A percentile compares a stretch with the other conserved stretches of the same genome.
phyloP scores from a whole-genome alignment of 2,888 invertebrate species.

The Andrena dorsata region DNA sequence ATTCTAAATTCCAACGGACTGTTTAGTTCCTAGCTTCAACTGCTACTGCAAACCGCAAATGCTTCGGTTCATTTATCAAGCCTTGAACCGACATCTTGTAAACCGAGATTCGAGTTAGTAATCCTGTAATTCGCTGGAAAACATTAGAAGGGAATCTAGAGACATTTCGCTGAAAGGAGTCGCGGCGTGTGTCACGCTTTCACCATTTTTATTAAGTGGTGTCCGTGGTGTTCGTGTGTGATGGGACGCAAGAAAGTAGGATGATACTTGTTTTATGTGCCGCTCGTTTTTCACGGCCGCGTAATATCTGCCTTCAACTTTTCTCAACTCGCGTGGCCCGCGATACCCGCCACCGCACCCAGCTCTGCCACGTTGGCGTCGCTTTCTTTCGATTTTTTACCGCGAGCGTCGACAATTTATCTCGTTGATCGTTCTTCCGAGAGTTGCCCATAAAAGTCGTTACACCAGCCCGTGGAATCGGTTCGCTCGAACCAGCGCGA shows the following conservation, averaged over 20 bases:
- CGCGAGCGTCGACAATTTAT: conserved; percentile 63
- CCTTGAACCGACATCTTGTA: neutral
- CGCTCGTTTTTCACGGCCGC: conserved; percentile 63
- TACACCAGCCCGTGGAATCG: conserved; percentile 57
- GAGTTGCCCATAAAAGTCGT: conserved; percentile 69
- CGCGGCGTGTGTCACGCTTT: neutral
- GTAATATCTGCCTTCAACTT: conserved; percentile 68
- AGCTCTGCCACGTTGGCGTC: neutral
- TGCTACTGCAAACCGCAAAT: no score
- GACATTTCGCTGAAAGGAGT: neutral
- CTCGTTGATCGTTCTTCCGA: conserved; percentile 70
- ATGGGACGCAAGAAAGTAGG: conserved; percentile 28
- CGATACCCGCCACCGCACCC: conserved; percentile 17
- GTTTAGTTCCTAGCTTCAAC: no score
- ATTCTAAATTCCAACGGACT: no score
- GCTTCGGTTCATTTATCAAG: no score
- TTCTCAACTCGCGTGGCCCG: conserved; percentile 53
- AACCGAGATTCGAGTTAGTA: neutral
- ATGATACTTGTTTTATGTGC: conserved; percentile 29
- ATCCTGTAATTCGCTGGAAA: neutral
- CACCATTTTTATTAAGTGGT: conserved; percentile 50
- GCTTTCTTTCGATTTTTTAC: conserved; percentile 62
- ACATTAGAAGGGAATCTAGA: neutral
- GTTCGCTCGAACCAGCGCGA: conserved; percentile 37
- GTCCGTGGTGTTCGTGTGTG: neutral